Percentiles rank a stretch among this genome's conserved stretches.
Evolutionary conservation across 2,797 vertebrate species (phyloP).

Genomic region (Hapalemur alaotrensis): DNA sequence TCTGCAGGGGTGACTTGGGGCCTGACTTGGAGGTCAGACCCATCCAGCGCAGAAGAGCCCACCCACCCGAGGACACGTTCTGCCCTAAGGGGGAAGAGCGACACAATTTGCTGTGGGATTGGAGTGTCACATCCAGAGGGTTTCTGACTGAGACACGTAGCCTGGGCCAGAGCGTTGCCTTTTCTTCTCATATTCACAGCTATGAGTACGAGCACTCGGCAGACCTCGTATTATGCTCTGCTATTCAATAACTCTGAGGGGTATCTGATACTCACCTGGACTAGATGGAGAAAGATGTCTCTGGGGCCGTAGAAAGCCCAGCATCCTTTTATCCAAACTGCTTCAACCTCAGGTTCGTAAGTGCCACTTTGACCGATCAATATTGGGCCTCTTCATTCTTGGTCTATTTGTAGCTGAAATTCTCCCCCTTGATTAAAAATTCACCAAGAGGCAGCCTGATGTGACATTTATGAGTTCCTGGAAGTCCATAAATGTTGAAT

Average conservation of each 20-base stretch:
- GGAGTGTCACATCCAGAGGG: neutral
- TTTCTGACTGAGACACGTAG: neutral
- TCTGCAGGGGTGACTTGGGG: conserved; percentile 49
- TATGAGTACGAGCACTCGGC: neutral
- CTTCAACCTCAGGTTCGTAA: conserved; percentile 71
- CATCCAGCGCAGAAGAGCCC: neutral
- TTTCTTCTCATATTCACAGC: neutral
- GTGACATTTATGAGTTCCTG: conserved; percentile 81
- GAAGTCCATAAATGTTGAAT: conserved; percentile 81
- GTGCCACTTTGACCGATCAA: conserved; percentile 75
- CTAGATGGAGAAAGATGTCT: conserved; percentile 40
- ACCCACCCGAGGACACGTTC: neutral
- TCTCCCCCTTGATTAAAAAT: conserved; percentile 79
- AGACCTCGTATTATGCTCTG: neutral
- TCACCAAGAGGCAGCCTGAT: conserved; percentile 78
- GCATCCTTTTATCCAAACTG: conserved; percentile 69
- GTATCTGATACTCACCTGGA: conserved; percentile 51
- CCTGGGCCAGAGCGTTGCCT: neutral
- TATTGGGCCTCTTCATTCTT: conserved; percentile 71
- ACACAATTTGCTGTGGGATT: neutral
- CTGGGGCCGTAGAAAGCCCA: conserved; percentile 46
- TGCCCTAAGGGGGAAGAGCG: neutral
- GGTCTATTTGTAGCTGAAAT: conserved; percentile 79
- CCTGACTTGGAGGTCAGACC: conserved; percentile 17
- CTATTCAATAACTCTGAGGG: neutral